A percentile compares a stretch with the other conserved stretches of the same genome.
Conservation (phyloP, 2,113 vertebrate species). For the Gnathonemus echidnorhynchus region DNA sequence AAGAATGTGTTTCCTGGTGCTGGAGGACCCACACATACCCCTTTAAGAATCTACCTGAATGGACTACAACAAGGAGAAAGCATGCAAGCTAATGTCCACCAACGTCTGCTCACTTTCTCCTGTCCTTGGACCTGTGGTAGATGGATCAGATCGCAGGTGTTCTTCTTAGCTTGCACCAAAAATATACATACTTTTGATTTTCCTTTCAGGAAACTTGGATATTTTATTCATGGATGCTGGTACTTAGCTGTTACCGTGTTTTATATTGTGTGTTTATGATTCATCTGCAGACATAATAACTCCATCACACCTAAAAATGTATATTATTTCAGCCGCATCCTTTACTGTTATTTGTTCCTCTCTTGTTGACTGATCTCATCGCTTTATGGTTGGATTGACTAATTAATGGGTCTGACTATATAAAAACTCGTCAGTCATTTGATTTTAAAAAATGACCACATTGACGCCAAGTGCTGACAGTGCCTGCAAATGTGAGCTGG, state of each 20-base stretch:
- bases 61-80: background rate
- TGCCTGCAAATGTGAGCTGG: background rate
- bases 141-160: background rate
- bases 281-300: background rate
- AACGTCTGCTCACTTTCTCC: background rate
- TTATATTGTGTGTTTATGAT: background rate
- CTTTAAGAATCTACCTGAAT: background rate
- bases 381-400: background rate
- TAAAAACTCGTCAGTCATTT: background rate
- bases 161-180: background rate
- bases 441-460: background rate
- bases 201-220: background rate
- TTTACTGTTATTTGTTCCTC: background rate
- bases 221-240: background rate
- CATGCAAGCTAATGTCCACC: background rate
- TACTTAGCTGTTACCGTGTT: background rate
- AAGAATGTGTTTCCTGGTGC: background rate
- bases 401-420: background rate
- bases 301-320: background rate
- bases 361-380: background rate
- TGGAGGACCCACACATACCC: background rate
- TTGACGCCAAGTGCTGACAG: too few relatives aligned
- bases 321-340: background rate
- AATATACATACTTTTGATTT: background rate
- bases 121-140: background rate